phyloP scores from a whole-genome alignment of 2,888 invertebrate species.

The Chloroclysta siterata region DNA sequence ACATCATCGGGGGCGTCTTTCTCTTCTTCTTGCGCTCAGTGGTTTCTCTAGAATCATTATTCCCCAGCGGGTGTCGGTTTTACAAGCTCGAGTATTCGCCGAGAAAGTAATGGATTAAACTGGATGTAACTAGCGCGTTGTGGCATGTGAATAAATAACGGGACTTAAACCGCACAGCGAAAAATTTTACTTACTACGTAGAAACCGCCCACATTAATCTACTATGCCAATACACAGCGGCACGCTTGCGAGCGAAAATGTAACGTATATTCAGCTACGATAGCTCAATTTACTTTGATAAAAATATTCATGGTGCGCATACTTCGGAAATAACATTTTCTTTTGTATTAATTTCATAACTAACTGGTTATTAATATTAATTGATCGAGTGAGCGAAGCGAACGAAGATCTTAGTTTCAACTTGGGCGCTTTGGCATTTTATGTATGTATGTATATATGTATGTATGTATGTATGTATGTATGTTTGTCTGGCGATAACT shows the following conservation, averaged over 20 bases:
- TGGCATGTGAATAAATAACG: not conserved
- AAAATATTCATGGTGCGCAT: not conserved
- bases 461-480: no score
- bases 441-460: no score
- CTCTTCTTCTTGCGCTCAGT: not conserved
- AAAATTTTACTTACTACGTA: not conserved
- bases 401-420: no score
- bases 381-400: no score
- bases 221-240: not conserved
- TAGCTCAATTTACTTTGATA: not conserved
- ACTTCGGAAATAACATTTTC: no score
- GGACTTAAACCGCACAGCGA: not conserved
- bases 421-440: no score
- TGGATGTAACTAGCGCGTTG: not conserved
- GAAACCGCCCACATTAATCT: not conserved
- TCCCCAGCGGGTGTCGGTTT: not conserved
- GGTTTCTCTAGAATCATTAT: not conserved
- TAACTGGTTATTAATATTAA: no score
- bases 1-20: no score
- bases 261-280: not conserved
- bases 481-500: no score
- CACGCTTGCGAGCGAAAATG: not conserved
- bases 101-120: not conserved
- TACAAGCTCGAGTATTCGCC: not conserved
- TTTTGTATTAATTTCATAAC: no score